Evolutionary conservation across 2,113 vertebrate genomes (phyloP).

Genomic region (Ptyas mucosa): DNA sequence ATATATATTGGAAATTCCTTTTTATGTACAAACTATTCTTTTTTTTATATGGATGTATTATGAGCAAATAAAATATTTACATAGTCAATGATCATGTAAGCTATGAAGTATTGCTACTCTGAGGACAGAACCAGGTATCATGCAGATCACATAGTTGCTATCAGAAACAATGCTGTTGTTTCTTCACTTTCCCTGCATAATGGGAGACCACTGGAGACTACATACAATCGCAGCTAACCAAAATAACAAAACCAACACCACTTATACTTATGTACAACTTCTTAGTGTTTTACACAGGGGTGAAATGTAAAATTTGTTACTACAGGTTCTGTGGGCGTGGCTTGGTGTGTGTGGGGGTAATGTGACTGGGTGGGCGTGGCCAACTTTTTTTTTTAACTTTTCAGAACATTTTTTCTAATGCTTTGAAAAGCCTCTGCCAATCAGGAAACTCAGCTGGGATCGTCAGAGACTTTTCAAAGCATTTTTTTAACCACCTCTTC

Average conservation of each 20-base stretch:
- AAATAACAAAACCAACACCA: neutral
- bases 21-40: constrained; percentile 42
- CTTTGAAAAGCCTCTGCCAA: too few species aligned
- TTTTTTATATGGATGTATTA: neutral
- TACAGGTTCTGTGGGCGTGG: too few species aligned
- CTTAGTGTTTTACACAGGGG: neutral
- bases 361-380: too few species aligned
- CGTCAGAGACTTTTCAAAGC: too few species aligned
- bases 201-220: neutral
- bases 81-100: neutral
- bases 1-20: constrained; percentile 46
- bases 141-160: neutral
- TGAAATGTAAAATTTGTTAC: too few species aligned
- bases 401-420: too few species aligned
- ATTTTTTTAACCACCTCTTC: too few species aligned
- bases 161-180: neutral
- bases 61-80: constrained; percentile 8
- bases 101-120: neutral
- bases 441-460: too few species aligned
- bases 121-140: neutral
- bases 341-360: too few species aligned
- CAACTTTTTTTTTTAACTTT: too few species aligned
- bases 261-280: neutral
- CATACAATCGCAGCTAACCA: neutral
- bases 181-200: neutral